Evolutionary conservation across 1,140 invertebrate genomes (phyloP).

Genomic region (Lepidotrigona ventralis): DNA sequence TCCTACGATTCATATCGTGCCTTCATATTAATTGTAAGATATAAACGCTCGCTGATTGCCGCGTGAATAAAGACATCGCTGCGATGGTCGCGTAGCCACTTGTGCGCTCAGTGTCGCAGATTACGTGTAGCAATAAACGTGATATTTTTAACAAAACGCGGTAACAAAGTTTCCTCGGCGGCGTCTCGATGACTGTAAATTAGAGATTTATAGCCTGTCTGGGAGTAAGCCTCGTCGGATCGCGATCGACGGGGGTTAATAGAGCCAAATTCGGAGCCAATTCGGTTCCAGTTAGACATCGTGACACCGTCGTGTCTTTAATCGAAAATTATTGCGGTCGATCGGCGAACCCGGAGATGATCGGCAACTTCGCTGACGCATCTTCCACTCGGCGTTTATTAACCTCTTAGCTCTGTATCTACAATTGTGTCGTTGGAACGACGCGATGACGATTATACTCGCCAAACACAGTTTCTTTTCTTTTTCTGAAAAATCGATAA

Average conservation of each 20-base stretch:
- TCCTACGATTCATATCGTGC: background rate
- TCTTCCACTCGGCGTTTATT: background rate
- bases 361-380: background rate
- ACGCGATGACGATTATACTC: no score
- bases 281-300: background rate
- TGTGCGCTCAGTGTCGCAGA: constrained; percentile 7
- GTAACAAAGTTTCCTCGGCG: background rate
- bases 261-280: constrained; percentile 49
- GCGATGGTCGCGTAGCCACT: background rate
- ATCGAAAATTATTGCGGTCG: constrained; percentile 48
- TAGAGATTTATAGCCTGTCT: constrained; percentile 1
- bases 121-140: background rate
- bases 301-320: constrained; percentile 12
- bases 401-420: constrained; percentile 5
- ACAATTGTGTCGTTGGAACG: no score
- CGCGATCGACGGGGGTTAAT: constrained; percentile 46
- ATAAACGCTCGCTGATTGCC: constrained; percentile 5
- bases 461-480: no score
- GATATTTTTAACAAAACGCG: constrained; percentile 16
- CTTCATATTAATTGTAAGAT: constrained; percentile 19
- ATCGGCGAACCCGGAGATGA: constrained; percentile 14
- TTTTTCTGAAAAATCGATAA: no score
- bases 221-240: background rate
- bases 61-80: constrained; percentile 8
- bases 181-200: constrained; percentile 5